These are phyloP conservation scores for Autographa pulchrina DNA, from an alignment of 2,888 invertebrate species.

Conservation along the genomic window DNA sequence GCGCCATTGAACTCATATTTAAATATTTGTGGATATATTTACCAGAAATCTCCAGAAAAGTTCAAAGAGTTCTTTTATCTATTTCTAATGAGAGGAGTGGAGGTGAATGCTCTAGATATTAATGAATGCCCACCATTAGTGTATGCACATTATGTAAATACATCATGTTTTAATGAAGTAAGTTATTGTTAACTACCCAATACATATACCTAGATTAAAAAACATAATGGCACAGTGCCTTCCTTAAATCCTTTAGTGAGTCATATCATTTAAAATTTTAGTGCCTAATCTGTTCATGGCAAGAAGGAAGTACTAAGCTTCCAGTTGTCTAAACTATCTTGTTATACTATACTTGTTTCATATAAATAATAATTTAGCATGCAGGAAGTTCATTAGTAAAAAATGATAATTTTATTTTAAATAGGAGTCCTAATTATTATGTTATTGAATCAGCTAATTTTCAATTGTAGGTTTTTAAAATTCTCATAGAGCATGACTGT, in stretches of 20 bases:
- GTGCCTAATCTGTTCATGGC: too few relatives aligned
- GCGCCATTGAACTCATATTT: slow-evolving; percentile 82
- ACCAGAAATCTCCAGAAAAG: slow-evolving; percentile 73
- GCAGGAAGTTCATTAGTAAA: too few relatives aligned
- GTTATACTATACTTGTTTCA: background rate
- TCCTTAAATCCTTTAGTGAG: too few relatives aligned
- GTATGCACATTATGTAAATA: slow-evolving; percentile 79
- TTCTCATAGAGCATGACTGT: slow-evolving; percentile 80
- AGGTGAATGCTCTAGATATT: slow-evolving; percentile 76
- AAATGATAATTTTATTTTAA: too few relatives aligned
- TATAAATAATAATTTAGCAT: background rate
- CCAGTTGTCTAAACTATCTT: too few relatives aligned
- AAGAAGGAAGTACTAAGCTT: background rate
- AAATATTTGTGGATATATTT: slow-evolving; percentile 83
- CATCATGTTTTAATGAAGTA: slow-evolving; percentile 78
- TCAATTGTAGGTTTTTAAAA: slow-evolving; percentile 76
- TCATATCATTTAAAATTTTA: too few relatives aligned
- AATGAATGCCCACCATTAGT: slow-evolving; percentile 85
- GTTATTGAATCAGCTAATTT: background rate
- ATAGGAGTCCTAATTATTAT: too few relatives aligned
- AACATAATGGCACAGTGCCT: too few relatives aligned
- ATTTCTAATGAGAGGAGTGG: slow-evolving; percentile 79
- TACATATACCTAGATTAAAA: background rate
- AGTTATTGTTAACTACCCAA: slow-evolving; percentile 59
- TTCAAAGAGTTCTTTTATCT: slow-evolving; percentile 80